Evolutionary conservation across 2,113 vertebrate genomes (phyloP), one percentile per base, ranked within the genome.

Genomic region (Cariama cristata): DNA sequence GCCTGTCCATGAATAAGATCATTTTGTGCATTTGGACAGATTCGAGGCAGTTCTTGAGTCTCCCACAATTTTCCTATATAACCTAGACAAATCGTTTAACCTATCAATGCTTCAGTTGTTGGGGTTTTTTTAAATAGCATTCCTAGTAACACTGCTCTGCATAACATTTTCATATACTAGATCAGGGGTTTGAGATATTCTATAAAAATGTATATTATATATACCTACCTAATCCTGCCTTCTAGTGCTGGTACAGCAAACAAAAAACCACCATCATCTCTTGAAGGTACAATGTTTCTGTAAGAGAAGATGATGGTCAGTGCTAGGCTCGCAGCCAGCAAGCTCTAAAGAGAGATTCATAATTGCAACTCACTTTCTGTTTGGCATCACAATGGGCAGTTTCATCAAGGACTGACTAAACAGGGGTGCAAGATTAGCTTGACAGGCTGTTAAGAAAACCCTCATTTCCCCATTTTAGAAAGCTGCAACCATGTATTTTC

Each of bases 381-480:
- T 55, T 93, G 53, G 66, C 50, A 6, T 87, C 77, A 95, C 42
- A 73, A 58, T 5, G 2, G 30, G 33, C 40, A 72, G 49, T 76
- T 93, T 96, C 74, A 69, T 85, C 58, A 33, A 76, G 50, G 89
- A 76, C 17, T 95, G 91, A 97, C 73, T 95, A 96, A 91, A 89
- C 22, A 66, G 33, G 53, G 45, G n/a, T 38, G 38, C 35, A 85
- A 92, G 45, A 89, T 92, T 84, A 91, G 40, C 56, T 75, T 75
- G 40, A 68, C 1, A 5, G 49, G 40, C 53, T 87, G 20, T 50
- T 79, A 94, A 87, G 86, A 90, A 88, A 96, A 79, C 72, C 87
- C 69, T 91, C 58, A 79, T 96, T 95, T 95, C 71, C 55, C 28
- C 32, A 52, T 90, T 91, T 96, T 66, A 93, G 93, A 94, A 95